These are phyloP conservation scores for Aporrectodea caliginosa DNA, from an alignment of 1,140 invertebrate species.

Conservation along the genomic window DNA sequence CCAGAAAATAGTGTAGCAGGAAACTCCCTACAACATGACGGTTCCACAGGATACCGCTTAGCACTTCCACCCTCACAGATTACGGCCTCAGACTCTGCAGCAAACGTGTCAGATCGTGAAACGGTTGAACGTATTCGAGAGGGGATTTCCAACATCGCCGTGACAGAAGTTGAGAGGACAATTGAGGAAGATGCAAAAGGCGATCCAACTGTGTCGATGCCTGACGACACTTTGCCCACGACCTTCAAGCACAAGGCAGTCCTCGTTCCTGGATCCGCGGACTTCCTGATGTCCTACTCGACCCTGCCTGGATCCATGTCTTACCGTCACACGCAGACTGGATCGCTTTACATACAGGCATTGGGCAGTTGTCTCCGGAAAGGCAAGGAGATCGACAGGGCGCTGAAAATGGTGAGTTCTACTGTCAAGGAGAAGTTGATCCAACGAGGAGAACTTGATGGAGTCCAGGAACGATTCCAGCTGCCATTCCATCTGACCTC, in stretches of 20 bases:
- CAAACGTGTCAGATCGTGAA: no score
- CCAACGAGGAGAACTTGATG: neutral
- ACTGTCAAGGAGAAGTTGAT: neutral
- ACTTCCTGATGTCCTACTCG: neutral
- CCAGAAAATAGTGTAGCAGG: no score
- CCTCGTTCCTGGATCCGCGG: neutral
- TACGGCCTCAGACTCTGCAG: no score
- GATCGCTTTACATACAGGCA: neutral
- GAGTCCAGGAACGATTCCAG: neutral
- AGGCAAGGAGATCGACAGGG: neutral
- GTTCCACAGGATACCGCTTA: no score
- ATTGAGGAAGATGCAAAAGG: no score
- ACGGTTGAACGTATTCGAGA: no score
- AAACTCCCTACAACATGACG: no score
- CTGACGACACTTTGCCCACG: neutral
- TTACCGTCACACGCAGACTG: neutral
- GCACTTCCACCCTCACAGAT: no score
- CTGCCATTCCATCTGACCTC: neutral
- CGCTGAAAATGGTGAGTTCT: neutral
- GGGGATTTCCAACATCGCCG: no score
- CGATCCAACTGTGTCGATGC: no score
- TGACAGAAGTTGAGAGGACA: no score
- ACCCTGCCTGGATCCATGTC: neutral
- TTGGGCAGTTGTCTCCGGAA: neutral
- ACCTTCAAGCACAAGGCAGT: neutral